Base-by-base conservation (phyloP, 1,140 invertebrate species). In the Bombus sibiricus region DNA sequence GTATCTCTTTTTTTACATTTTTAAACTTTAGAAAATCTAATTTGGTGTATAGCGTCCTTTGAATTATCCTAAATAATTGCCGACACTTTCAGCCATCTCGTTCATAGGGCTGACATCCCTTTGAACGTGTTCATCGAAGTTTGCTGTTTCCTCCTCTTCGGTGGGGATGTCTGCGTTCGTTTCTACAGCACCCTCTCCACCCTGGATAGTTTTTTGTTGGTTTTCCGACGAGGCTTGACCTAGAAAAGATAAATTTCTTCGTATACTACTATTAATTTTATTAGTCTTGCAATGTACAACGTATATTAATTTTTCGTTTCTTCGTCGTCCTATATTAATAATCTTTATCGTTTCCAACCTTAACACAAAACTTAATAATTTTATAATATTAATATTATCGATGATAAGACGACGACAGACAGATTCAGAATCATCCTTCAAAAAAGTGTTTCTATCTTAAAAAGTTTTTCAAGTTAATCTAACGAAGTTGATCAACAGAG, bases 221-320 rank as follows among this genome's bases (percentile, higher is more conserved):
- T 77, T 91, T 25, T 87, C 88, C 3, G 86, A 82, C 1, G 85
- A 89, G 0, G 91, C 90, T 82, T 92, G 91, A 1, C 90, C 92
- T 92, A 22, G 43, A 68, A 71, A 28, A 53, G 57, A 25, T 13
- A 83, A 74, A n/a, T 57, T 59, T 39, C 3, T 28, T 28, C 3
- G 3, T 62, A 10, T 12, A 62, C 9, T 12, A 1, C 28, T 28
- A 12, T 59, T 12, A 12, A 59, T 62, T 28, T 62, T 28, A 62
- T 28, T 18, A 6, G 0, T 53, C 47, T 13, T n/a, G 0, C 59
- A 4, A n/a, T 2, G 28, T n/a, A 3, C 1, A 3, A 25, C 9
- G 10, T 15, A 5, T 34, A 34, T 64, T 2, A 22, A 53, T 18
- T 6, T 53, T 53, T 53, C 47, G 0, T 53, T 53, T 53, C 47